A percentile compares a stretch with the other conserved stretches of the same genome.
Conservation (phyloP, 2,113 vertebrate genomes). For the Aramus guarauna region DNA sequence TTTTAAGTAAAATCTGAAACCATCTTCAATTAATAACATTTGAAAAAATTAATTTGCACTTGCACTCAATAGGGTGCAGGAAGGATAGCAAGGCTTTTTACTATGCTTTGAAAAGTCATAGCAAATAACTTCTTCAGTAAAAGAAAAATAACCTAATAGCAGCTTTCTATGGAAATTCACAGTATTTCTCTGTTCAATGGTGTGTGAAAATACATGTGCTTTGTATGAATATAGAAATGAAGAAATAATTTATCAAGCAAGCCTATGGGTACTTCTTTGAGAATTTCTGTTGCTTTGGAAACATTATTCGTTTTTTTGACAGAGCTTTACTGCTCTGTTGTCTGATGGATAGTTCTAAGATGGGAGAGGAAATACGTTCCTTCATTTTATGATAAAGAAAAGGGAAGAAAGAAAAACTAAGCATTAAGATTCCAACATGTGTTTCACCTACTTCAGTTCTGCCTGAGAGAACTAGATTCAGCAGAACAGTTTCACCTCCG, state of each 20-base stretch:
- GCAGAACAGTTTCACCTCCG: neutral
- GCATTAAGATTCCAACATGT: neutral
- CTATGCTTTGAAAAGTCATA: neutral
- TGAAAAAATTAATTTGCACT: neutral
- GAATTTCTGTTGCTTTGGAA: neutral
- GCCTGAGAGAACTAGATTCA: neutral
- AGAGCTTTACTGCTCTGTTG: neutral
- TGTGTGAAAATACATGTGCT: constrained; percentile 16
- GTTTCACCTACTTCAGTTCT: neutral
- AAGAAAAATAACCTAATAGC: constrained; percentile 22
- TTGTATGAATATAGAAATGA: neutral
- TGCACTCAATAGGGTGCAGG: neutral
- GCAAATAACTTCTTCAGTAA: neutral
- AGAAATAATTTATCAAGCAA: constrained; percentile 35
- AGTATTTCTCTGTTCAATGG: neutral
- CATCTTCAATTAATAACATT: neutral
- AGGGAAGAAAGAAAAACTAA: neutral
- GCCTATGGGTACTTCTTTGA: neutral
- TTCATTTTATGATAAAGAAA: neutral
- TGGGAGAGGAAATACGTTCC: neutral
- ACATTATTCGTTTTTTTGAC: neutral
- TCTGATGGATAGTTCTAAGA: neutral
- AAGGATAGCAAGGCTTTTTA: neutral
- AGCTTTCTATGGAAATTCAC: constrained; percentile 3
- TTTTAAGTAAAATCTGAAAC: neutral